Percentiles rank a stretch among this genome's conserved stretches.
Conservation (phyloP, 2,797 vertebrate genomes). For the Sibirionetta formosa region DNA sequence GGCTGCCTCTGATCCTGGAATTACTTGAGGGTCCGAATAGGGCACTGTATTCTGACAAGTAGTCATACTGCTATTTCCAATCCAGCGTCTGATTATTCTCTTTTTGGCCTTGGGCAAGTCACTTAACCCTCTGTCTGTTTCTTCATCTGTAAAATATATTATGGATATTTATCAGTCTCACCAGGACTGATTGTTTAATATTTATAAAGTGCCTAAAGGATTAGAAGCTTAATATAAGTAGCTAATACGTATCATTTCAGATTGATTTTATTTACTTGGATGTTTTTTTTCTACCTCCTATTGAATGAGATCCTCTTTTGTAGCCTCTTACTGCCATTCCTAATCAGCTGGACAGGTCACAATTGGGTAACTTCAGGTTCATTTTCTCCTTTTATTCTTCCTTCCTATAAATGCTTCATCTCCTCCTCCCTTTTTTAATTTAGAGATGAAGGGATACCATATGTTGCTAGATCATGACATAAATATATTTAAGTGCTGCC, state of each 20-base stretch:
- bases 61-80: conserved; percentile 21
- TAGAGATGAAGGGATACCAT: conserved; percentile 54
- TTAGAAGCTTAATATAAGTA: conserved; percentile 65
- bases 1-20: neutral
- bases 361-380: neutral
- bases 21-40: neutral
- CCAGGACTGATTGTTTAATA: conserved; percentile 77
- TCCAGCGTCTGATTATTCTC: conserved; percentile 45
- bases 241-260: conserved; percentile 61
- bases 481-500: conserved; percentile 70
- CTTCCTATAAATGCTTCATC: conserved; percentile 7
- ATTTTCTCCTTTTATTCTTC: conserved; percentile 17
- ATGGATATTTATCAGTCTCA: conserved; percentile 76
- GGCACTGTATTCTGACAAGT: neutral
- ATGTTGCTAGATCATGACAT: conserved; percentile 60
- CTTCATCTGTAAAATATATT: conserved; percentile 64
- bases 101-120: conserved; percentile 41
- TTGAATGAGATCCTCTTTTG: conserved; percentile 24
- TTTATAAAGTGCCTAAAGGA: conserved; percentile 76
- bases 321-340: neutral
- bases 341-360: conserved; percentile 23
- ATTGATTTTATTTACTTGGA: conserved; percentile 64
- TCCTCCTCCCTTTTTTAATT: conserved; percentile 31
- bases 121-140: conserved; percentile 61
- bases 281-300: neutral